Evolutionary conservation across 2,888 invertebrate genomes (phyloP), one percentile per base, ranked within the genome.

Genomic region (Apantesis nais): DNA sequence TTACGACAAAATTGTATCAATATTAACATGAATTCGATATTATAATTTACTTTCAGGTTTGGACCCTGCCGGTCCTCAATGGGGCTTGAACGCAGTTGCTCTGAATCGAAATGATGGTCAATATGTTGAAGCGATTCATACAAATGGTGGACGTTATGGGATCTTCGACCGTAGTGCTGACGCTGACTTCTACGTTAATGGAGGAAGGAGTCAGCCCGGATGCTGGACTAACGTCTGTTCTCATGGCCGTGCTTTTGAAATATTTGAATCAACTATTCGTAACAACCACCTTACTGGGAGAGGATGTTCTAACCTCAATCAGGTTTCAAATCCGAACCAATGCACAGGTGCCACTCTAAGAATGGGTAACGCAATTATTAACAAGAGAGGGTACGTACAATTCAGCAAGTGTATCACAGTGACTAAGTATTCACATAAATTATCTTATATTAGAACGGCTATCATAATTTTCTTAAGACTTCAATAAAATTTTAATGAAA

Each of bases 111-210:
- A 82, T 60, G 80, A 85, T 65, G 94, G 89, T 16, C 77, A 72
- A 63, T 91, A 92, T 71, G 93, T 94, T 0, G 94, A 94, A 77
- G 81, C 86, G 3, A 93, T 94, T 55, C 93, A 94, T 76, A 93
- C 93, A 0, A 91, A 94, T 48, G 90, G 90, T 37, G 86, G 90
- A 9, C 66, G 84, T 0, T 85, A 92, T 8, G 94, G 94, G 29
- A 91, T 93, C 73, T 86, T 87, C 69, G 82, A 89, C 66, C 83
- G 85, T 2, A 86, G 90, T 41, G 90, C 85, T 11, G 60, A 92
- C 62, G 85, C 87, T 19, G 90, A 93, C 80, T 94, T 93, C 83
- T 95, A 93, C 78, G 92, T 92, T 9, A 94, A 94, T 75, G 93
- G 93, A 0, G 93, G 92, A 62, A 86, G 85, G 9, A 85, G 86